Base-by-base conservation (phyloP, 2,888 invertebrate species). In the Calameuta idolon region DNA sequence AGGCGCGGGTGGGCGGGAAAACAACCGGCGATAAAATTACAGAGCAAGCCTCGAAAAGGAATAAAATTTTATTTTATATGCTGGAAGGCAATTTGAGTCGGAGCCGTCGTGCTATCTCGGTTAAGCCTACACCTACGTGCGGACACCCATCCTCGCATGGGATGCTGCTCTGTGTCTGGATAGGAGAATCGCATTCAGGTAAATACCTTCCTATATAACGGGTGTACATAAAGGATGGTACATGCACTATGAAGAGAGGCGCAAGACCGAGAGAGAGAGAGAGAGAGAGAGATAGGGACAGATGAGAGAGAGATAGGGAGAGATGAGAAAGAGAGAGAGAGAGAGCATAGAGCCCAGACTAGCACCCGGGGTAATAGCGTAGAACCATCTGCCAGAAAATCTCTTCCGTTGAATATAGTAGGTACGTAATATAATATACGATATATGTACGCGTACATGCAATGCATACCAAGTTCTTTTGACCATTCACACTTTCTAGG, bases 21-120 rank as follows among this genome's bases (percentile, higher is more conserved):
- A 85, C 81, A 84, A 82, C 81, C 83, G 84, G 78, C 85, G 80
- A 87, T 89, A 85, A 89, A 90, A 89, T 90, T 89, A 89, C 84
- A 84, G 81, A 55, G 78, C 81, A 84, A 85, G 85, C 83, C 85
- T 85, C 82, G 83, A 85, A 84, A 77, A 82, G 83, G 76, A 81
- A 86, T 90, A 87, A 90, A 90, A 90, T 90, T 90, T 90, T 88
- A 90, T 90, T 89, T 89, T 88, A 89, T 87, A 81, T 81, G 79
- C 84, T 76, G 80, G 73, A 74, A 80, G 82, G 88, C 85, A 83
- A 88, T 87, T 88, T 77, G 80, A 81, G 74, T 80, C 79, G 74
- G 40, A 74, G 77, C 77, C 68, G 40, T 15, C 55, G 37, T 55
- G 76, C 77, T 77, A 77, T 81, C 79, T 74, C 74, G 55, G 74